phyloP scores from a whole-genome alignment of 1,140 invertebrate genomes.

The Lepidurus arcticus region DNA sequence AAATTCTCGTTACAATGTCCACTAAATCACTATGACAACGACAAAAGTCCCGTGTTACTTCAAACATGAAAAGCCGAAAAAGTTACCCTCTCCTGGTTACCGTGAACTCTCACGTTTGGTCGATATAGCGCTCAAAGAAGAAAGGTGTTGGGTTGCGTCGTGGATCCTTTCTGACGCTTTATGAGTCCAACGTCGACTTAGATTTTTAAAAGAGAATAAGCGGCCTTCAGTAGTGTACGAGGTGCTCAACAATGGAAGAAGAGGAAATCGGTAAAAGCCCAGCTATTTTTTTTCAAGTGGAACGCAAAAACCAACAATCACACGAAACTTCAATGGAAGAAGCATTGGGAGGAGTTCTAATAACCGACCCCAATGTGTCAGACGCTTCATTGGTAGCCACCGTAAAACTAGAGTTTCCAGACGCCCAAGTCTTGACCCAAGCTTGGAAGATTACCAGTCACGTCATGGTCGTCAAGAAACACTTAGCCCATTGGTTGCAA shows the following conservation, averaged over 20 bases:
- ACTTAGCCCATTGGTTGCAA: not conserved
- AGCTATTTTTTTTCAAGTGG: conserved; percentile 7
- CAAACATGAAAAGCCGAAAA: not conserved
- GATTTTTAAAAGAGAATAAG: not conserved
- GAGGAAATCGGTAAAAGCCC: conserved; percentile 2
- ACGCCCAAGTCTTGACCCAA: conserved; percentile 13
- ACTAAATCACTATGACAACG: conserved; percentile 2
- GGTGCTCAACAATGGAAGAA: not conserved
- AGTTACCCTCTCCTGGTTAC: not conserved
- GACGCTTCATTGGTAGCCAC: not conserved
- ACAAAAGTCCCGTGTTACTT: not conserved
- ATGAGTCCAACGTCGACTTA: not conserved
- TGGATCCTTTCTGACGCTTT: not conserved
- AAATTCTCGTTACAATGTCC: not conserved
- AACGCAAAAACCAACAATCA: not conserved
- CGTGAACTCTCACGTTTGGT: not conserved
- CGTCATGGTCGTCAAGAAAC: not conserved
- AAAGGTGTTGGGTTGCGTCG: conserved; percentile 2
- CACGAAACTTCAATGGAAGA: not conserved
- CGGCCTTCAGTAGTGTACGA: not conserved
- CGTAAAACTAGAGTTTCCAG: conserved; percentile 2
- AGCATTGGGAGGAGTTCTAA: not conserved
- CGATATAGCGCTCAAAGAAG: not conserved
- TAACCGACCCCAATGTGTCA: not conserved
- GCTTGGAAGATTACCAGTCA: conserved; percentile 8